phyloP scores from a whole-genome alignment of 1,140 invertebrate species.

The Colletes gigas region DNA sequence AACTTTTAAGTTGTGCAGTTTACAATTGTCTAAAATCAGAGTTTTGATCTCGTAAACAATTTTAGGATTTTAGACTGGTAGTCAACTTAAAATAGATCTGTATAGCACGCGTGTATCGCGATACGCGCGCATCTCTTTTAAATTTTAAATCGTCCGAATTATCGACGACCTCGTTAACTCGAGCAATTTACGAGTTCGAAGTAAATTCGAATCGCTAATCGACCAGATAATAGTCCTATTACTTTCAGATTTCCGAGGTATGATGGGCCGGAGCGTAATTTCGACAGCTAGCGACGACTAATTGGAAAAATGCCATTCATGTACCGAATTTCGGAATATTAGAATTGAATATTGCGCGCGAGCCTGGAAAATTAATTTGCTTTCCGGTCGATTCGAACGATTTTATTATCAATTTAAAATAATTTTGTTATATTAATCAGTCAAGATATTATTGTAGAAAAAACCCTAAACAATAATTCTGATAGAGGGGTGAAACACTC shows the following conservation, averaged over 20 bases:
- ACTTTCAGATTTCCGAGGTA: background rate
- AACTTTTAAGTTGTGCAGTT: too few relatives aligned
- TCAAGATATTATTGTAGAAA: too few relatives aligned
- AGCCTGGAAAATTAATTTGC: too few relatives aligned
- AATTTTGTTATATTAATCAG: too few relatives aligned
- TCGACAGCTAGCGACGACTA: background rate
- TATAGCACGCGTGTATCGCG: background rate
- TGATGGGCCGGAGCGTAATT: background rate
- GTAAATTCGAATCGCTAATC: slow-evolving; percentile 26
- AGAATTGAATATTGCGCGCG: background rate
- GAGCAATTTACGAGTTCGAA: slow-evolving; percentile 15
- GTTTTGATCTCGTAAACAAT: too few relatives aligned
- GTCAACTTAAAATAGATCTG: background rate
- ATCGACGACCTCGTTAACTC: slow-evolving; percentile 46
- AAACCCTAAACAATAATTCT: too few relatives aligned
- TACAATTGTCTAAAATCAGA: too few relatives aligned
- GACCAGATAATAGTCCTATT: slow-evolving; percentile 11
- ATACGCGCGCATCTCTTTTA: slow-evolving; percentile 8
- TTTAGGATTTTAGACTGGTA: too few relatives aligned
- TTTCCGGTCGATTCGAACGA: too few relatives aligned
- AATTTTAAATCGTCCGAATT: slow-evolving; percentile 23
- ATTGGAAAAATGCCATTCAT: background rate
- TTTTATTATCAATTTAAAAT: too few relatives aligned
- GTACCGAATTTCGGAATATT: background rate
- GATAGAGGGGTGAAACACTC: too few relatives aligned